These are phyloP conservation scores for Setophaga coronata DNA, from an alignment of 2,113 vertebrate genomes.

Conservation along the genomic window DNA sequence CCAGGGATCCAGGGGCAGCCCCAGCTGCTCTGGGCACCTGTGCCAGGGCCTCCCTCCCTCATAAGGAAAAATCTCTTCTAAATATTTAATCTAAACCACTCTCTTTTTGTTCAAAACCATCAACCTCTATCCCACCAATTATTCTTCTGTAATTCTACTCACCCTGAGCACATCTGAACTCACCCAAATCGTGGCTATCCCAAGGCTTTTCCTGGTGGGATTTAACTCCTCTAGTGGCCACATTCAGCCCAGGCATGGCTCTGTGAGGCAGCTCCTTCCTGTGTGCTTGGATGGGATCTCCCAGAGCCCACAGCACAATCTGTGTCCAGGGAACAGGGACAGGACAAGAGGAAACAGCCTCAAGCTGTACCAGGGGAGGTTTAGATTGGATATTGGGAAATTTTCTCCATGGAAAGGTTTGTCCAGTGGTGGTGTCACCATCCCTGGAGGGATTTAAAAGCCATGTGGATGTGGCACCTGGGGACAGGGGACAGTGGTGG, in stretches of 20 bases:
- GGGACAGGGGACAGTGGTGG: accelerated
- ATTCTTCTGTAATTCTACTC: accelerated
- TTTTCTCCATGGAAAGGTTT: neutral
- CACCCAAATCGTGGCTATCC: accelerated
- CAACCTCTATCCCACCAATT: neutral
- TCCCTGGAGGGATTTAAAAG: neutral
- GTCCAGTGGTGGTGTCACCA: accelerated
- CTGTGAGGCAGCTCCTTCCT: neutral
- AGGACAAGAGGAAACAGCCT: neutral
- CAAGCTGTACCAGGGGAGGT: neutral
- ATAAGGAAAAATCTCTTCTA: accelerated
- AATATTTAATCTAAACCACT: neutral
- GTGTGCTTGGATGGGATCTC: neutral
- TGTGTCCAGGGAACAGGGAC: too few relatives aligned
- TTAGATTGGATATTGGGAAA: neutral
- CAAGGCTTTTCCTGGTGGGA: neutral
- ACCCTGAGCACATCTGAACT: accelerated
- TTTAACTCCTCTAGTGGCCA: neutral
- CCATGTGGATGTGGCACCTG: accelerated
- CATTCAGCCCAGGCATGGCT: accelerated
- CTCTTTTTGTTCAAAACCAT: neutral
- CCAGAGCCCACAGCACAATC: neutral
- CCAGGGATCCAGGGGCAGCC: neutral
- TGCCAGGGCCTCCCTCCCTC: neutral
- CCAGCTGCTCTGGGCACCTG: neutral